phyloP scores from a whole-genome alignment of 1,140 invertebrate species.

The Leptopilina clavipes region DNA sequence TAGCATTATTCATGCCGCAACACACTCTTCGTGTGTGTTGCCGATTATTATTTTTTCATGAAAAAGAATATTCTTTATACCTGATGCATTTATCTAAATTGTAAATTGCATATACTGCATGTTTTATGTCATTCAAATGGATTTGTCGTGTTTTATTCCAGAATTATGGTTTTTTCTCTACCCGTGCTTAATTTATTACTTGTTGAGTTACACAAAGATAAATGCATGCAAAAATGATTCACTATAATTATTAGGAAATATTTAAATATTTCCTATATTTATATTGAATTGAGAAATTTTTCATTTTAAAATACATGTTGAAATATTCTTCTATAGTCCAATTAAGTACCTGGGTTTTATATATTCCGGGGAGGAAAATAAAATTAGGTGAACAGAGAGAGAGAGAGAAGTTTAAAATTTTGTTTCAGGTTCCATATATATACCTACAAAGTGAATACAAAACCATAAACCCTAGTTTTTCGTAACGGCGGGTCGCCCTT shows the following conservation, averaged over 20 bases:
- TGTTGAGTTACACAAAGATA: background rate
- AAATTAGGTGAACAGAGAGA: background rate
- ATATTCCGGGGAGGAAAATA: background rate
- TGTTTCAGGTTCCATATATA: background rate
- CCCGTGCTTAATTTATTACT: background rate
- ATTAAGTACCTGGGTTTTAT: slow-evolving; percentile 19
- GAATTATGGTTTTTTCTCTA: background rate
- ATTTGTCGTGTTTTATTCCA: background rate
- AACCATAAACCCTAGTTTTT: slow-evolving; percentile 50
- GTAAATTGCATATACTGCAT: too few relatives aligned
- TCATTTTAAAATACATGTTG: too few relatives aligned
- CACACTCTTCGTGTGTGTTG: background rate
- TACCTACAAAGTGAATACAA: background rate
- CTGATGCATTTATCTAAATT: slow-evolving; percentile 29
- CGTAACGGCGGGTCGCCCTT: slow-evolving; percentile 39
- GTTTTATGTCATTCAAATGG: background rate
- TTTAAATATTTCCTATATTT: too few relatives aligned
- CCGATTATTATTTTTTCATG: slow-evolving; percentile 4
- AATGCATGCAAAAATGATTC: background rate
- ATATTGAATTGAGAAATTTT: too few relatives aligned
- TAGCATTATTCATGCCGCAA: slow-evolving; percentile 26
- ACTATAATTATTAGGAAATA: too few relatives aligned
- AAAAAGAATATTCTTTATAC: slow-evolving; percentile 11
- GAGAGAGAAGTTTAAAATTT: background rate
- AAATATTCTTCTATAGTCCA: too few relatives aligned